Percentiles rank a stretch among this genome's conserved stretches.
Conservation (phyloP, 1,140 invertebrate species). For the Lepidotrigona ventralis region DNA sequence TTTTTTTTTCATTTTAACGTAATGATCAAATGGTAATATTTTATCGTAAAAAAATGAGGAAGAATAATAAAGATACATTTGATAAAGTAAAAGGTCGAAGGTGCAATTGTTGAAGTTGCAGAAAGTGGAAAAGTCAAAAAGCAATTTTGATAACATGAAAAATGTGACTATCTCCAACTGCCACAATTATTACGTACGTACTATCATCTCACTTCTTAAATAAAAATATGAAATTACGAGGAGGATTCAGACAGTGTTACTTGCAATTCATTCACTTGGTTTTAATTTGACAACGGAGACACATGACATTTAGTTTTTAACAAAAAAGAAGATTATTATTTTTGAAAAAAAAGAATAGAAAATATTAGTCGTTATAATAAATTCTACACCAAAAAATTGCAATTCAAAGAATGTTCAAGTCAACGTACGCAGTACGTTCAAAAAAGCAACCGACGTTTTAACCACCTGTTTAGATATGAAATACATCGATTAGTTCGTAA, state of each 20-base stretch:
- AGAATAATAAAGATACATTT: too few relatives aligned
- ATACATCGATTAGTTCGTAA: not conserved
- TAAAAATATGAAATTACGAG: not conserved
- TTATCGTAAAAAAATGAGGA: too few relatives aligned
- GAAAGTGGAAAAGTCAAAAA: too few relatives aligned
- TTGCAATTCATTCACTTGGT: not conserved
- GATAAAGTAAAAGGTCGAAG: too few relatives aligned
- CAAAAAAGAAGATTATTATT: not conserved
- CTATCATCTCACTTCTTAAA: not conserved
- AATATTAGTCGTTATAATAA: not conserved
- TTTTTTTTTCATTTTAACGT: not conserved
- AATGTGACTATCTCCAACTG: not conserved
- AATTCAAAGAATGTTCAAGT: not conserved
- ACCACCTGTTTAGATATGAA: slow-evolving; percentile 18
- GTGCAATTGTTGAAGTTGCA: too few relatives aligned
- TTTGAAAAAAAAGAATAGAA: not conserved
- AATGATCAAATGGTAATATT: too few relatives aligned
- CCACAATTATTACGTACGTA: not conserved
- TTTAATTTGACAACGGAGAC: not conserved
- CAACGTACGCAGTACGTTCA: slow-evolving; percentile 31
- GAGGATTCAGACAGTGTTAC: not conserved
- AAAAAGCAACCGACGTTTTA: slow-evolving; percentile 25
- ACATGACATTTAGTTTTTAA: not conserved
- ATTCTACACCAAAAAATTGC: too few relatives aligned
- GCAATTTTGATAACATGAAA: not conserved